These are phyloP conservation scores for Caenorhabditis zanzibari DNA, from an alignment of 2,888 invertebrate species.

Conservation along the genomic window DNA sequence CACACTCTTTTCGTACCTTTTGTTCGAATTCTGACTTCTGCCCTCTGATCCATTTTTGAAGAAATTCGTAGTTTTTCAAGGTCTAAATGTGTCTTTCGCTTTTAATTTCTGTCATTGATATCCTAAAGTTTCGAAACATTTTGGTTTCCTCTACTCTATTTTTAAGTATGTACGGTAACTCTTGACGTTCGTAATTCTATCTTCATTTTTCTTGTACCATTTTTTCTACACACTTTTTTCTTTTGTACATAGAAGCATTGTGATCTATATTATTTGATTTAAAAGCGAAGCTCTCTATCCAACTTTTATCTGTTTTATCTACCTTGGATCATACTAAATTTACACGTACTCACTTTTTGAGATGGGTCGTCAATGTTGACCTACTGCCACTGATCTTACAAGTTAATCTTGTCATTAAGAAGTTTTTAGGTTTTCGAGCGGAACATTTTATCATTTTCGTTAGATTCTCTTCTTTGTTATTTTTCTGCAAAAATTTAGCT, in stretches of 20 bases:
- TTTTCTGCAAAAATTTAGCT: too few species aligned
- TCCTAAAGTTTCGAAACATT: not conserved
- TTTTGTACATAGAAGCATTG: constrained; percentile 18
- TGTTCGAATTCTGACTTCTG: constrained; percentile 32
- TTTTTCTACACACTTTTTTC: not conserved
- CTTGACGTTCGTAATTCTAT: not conserved
- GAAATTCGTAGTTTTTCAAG: constrained; percentile 8
- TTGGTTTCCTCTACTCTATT: constrained; percentile 3
- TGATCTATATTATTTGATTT: constrained; percentile 10
- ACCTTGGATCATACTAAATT: constrained; percentile 22
- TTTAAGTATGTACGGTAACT: constrained; percentile 10
- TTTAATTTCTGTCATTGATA: not conserved
- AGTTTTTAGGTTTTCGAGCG: too few species aligned
- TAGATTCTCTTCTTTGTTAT: too few species aligned
- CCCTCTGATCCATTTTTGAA: not conserved
- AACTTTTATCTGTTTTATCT: too few species aligned
- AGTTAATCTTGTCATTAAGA: not conserved
- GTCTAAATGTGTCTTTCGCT: not conserved
- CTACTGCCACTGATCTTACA: constrained; percentile 6
- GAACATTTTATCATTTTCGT: not conserved
- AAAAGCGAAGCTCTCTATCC: not conserved
- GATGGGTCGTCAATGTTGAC: constrained; percentile 6
- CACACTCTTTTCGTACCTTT: not conserved
- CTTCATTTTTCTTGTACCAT: not conserved
- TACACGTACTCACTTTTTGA: constrained; percentile 8